These are phyloP conservation scores for Caenorhabditis sinica DNA, from an alignment of 2,888 invertebrate genomes.

Conservation along the genomic window DNA sequence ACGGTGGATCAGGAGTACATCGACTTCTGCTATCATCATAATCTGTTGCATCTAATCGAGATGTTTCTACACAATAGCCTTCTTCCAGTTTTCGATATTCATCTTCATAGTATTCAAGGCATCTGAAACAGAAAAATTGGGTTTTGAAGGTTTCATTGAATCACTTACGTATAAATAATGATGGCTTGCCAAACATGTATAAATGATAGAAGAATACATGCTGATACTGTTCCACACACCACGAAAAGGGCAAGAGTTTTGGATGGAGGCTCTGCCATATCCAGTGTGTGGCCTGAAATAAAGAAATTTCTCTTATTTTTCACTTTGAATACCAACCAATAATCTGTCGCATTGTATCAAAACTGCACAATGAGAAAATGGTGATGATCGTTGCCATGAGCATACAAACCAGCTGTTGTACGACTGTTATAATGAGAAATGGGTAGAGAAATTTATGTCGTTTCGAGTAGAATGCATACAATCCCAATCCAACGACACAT, in stretches of 20 bases:
- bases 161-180: constrained; percentile 77
- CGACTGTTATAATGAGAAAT: constrained; percentile 81
- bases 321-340: constrained; percentile 67
- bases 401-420: constrained; percentile 80
- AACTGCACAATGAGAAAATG: constrained; percentile 76
- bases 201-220: constrained; percentile 77
- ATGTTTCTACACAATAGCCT: constrained; percentile 61
- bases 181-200: constrained; percentile 80
- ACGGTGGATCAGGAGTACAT: constrained; percentile 53
- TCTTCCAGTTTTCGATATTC: constrained; percentile 67
- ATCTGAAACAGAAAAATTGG: constrained; percentile 55
- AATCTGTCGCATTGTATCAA: constrained; percentile 78
- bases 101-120: constrained; percentile 75
- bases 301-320: neutral
- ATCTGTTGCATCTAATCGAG: constrained; percentile 55
- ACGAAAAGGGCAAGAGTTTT: constrained; percentile 64
- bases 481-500: constrained; percentile 75
- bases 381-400: constrained; percentile 79
- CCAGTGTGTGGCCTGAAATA: constrained; percentile 69
- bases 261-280: constrained; percentile 68
- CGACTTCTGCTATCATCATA: constrained; percentile 50
- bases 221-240: constrained; percentile 75
- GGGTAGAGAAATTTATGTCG: constrained; percentile 82
- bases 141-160: neutral
- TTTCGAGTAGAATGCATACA: constrained; percentile 76